Percentiles rank a stretch among this genome's conserved stretches.
phyloP scores from a whole-genome alignment of 2,888 invertebrate species.

The Galeruca laticollis region DNA sequence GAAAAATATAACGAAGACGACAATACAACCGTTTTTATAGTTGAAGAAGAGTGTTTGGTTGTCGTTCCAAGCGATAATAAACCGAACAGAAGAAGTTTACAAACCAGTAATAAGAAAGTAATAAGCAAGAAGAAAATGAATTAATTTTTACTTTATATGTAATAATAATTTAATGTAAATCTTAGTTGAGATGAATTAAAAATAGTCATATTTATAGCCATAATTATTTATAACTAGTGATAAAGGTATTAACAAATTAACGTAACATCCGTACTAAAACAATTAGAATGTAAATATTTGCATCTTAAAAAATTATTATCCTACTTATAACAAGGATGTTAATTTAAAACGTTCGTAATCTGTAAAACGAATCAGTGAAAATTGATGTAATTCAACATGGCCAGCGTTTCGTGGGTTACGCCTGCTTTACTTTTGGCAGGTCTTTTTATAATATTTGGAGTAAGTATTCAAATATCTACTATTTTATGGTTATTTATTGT shows the following conservation, averaged over 20 bases:
- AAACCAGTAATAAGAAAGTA: background rate
- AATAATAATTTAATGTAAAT: too few species aligned
- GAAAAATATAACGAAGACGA: background rate
- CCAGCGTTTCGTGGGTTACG: background rate
- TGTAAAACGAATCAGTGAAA: background rate
- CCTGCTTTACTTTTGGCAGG: background rate
- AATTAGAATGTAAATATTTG: background rate
- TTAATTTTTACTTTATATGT: too few species aligned
- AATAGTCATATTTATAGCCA: too few species aligned
- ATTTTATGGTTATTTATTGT: too few species aligned
- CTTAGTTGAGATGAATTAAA: too few species aligned
- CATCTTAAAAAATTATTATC: background rate
- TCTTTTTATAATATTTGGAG: background rate
- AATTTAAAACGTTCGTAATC: background rate
- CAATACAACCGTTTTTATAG: background rate
- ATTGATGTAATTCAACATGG: background rate
- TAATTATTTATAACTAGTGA: background rate
- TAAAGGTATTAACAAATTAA: background rate
- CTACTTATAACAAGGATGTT: background rate
- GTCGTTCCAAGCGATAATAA: background rate
- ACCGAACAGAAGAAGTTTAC: background rate
- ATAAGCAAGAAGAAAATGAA: background rate
- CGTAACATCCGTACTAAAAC: background rate
- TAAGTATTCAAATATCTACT: background rate
- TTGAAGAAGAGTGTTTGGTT: constrained; percentile 24